Conservation (phyloP, 1,140 invertebrate species). For the Trichonephila inaurata region DNA sequence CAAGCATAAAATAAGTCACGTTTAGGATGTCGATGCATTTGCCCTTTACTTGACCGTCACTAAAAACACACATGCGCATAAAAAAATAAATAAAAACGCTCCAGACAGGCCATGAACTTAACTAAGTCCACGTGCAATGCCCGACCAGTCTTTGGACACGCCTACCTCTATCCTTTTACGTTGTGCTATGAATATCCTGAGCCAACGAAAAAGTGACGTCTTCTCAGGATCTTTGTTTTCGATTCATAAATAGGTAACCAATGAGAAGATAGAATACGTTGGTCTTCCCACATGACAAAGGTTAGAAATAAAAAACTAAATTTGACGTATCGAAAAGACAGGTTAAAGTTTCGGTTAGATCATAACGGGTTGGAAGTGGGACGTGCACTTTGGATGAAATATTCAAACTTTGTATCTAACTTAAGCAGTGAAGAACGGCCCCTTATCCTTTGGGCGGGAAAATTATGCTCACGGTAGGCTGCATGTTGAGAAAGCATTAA, state of each 20-base stretch:
- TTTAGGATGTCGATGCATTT: constrained; percentile 52
- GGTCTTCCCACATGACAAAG: neutral
- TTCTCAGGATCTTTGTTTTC: neutral
- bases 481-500: too few species aligned
- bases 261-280: constrained; percentile 5
- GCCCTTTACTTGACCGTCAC: constrained; percentile 70
- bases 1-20: constrained; percentile 27
- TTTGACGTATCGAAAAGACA: neutral
- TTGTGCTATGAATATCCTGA: neutral
- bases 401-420: too few species aligned
- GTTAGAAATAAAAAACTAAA: neutral
- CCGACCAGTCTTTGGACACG: constrained; percentile 45
- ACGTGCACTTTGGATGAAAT: neutral
- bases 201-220: neutral
- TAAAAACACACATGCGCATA: constrained; percentile 10
- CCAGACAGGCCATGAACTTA: constrained; percentile 69
- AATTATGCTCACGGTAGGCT: too few species aligned
- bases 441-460: too few species aligned
- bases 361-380: neutral
- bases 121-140: constrained; percentile 35
- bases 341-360: neutral
- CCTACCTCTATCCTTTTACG: constrained; percentile 14
- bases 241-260: constrained; percentile 30
- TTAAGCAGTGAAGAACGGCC: too few species aligned
- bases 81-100: constrained; percentile 25